Percentiles rank a stretch among this genome's conserved stretches.
These are phyloP conservation scores for Arrhopalites spinosus DNA, from an alignment of 2,888 invertebrate genomes.

Conservation along the genomic window DNA sequence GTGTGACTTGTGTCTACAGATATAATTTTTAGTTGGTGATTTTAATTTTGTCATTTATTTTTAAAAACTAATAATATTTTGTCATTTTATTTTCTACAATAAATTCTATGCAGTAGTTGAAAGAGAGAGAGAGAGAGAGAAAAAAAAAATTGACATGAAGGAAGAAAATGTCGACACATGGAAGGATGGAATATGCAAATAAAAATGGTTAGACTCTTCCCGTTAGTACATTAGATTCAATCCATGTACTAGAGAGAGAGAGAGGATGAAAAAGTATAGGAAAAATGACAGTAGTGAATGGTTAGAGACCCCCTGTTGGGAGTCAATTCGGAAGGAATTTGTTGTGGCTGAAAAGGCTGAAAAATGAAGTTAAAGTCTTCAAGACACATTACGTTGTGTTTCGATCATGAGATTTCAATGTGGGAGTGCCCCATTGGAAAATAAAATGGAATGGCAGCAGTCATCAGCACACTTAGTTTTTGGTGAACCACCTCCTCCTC, in stretches of 20 bases:
- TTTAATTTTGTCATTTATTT: too few species aligned
- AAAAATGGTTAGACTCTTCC: background rate
- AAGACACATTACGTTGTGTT: constrained; percentile 33
- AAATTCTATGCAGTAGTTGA: too few species aligned
- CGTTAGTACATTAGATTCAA: too few species aligned
- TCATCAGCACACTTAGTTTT: constrained; percentile 25
- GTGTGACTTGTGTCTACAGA: too few species aligned
- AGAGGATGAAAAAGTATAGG: background rate
- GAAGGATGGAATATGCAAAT: background rate
- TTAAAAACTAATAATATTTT: too few species aligned
- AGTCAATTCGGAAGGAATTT: constrained; percentile 52
- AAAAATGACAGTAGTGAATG: constrained; percentile 47
- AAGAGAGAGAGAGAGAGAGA: background rate
- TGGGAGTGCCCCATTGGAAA: constrained; percentile 39
- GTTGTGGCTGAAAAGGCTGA: constrained; percentile 41
- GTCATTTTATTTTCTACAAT: too few species aligned
- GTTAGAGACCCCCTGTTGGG: constrained; percentile 42
- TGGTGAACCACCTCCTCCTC: background rate
- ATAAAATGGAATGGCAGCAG: constrained; percentile 38
- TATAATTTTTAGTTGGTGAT: too few species aligned
- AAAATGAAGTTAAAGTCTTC: constrained; percentile 40
- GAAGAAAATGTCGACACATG: background rate
- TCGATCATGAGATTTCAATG: constrained; percentile 37
- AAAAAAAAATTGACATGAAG: constrained; percentile 3
- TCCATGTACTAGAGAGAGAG: background rate